phyloP scores from a whole-genome alignment of 53 echinoderm and acorn worm genomes.

The Crossaster papposus region DNA sequence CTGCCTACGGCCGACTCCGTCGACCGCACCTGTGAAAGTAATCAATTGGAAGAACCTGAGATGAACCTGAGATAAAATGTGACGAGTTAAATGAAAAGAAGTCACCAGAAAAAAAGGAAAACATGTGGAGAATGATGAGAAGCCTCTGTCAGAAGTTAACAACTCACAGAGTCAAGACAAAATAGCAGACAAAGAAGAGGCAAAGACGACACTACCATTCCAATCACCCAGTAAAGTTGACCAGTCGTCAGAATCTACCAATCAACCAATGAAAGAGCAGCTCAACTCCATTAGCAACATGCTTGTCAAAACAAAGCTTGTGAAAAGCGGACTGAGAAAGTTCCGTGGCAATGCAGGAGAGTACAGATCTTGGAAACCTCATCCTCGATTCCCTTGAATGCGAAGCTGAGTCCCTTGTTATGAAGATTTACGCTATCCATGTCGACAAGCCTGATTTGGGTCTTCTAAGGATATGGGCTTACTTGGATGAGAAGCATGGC shows the following conservation, averaged over 20 bases:
- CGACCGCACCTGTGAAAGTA: constrained; percentile 53
- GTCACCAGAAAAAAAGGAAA: constrained; percentile 29
- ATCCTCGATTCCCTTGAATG: no score
- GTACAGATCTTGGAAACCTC: no score
- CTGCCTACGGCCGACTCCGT: constrained; percentile 48
- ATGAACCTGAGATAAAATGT: constrained; percentile 19
- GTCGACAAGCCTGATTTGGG: no score
- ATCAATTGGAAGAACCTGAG: constrained; percentile 20
- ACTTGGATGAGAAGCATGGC: no score
- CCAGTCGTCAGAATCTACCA: constrained; percentile 28
- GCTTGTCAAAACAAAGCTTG: constrained; percentile 67
- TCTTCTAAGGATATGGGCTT: no score
- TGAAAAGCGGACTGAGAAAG: no score
- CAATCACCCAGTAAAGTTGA: constrained; percentile 15
- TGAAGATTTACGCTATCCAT: no score
- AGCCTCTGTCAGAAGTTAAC: constrained; percentile 27
- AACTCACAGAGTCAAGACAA: not conserved
- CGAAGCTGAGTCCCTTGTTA: no score
- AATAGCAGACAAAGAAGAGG: constrained; percentile 16
- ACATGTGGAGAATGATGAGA: constrained; percentile 23
- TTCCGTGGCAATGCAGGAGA: no score
- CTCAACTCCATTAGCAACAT: constrained; percentile 67
- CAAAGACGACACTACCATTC: not conserved
- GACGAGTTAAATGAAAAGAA: constrained; percentile 9
- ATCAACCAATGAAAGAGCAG: constrained; percentile 35